Base-by-base conservation (phyloP, 2,888 invertebrate genomes). In the Alsophila aescularia region DNA sequence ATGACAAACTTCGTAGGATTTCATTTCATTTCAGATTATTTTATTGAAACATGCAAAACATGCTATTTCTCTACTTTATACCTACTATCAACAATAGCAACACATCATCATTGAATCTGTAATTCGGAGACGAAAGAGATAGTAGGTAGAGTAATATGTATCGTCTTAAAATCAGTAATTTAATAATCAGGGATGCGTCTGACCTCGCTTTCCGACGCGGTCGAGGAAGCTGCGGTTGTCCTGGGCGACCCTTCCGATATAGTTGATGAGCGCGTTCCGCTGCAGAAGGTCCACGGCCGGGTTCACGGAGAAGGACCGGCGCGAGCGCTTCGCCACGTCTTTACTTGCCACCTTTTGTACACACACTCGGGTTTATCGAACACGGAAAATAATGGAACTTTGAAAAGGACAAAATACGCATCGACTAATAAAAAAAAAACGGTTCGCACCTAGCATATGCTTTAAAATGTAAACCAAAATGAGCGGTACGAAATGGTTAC, bases 161-260 rank as follows among this genome's bases (percentile, higher is more conserved):
- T 5, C 24, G 8, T 24, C 5, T 24, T 2, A 24, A 24, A 24
- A 24, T 18, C 27, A 6, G 29, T 29, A 10, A 10, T 29, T 10
- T 5, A 21, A 48, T 13, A 16, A 29, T 24, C 24, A 24, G 7
- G 24, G 27, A 2, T 16, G 12, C 9, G 5, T 61, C 87, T 81
- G 69, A 90, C 90, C 88, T 85, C 89, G 72, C 73, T 90, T 89
- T 24, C 89, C 90, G 47, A 90, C 72, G 51, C 78, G 76, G 69
- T 89, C 80, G 45, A 90, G 76, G 66, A 72, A 79, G 51, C 78
- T 69, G 53, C 89, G 71, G 75, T 90, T 90, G 51, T 76, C 76
- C 43, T 82, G 79, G 1, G 79, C 83, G 13, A 85, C 73, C 21
- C 76, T 73, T 49, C 73, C 82, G 59, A 82, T 57, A 59, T 74